Evolutionary conservation across 2,888 invertebrate species (phyloP).

Genomic region (Hyles lineata): DNA sequence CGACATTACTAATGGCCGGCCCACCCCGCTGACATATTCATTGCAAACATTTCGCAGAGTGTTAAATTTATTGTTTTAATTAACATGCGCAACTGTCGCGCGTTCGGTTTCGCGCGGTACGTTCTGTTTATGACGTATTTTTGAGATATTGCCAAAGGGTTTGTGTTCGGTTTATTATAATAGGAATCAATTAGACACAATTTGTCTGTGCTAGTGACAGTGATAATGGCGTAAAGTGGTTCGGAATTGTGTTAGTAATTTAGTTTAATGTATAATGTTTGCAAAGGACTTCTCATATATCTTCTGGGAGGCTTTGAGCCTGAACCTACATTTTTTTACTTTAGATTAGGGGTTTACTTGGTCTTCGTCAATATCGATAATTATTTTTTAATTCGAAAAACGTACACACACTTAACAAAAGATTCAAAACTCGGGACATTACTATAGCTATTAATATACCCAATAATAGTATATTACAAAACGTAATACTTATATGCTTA

Average conservation of each 20-base stretch:
- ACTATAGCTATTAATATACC: too few relatives aligned
- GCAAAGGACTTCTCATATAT: neutral
- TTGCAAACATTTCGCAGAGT: slow-evolving; percentile 57
- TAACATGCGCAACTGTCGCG: slow-evolving; percentile 64
- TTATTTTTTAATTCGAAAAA: too few relatives aligned
- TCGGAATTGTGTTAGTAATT: neutral
- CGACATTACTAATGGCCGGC: slow-evolving; percentile 64
- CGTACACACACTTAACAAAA: too few relatives aligned
- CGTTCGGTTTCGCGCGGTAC: slow-evolving; percentile 61
- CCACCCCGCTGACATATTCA: slow-evolving; percentile 68
- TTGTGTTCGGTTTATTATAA: slow-evolving; percentile 6
- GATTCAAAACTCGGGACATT: too few relatives aligned
- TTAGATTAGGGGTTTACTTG: too few relatives aligned
- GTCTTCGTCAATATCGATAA: too few relatives aligned
- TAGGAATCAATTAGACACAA: neutral
- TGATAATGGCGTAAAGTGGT: neutral
- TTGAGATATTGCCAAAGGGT: slow-evolving; percentile 49
- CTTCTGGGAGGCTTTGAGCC: too few relatives aligned
- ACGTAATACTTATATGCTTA: too few relatives aligned
- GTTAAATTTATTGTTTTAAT: slow-evolving; percentile 76
- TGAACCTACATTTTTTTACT: too few relatives aligned
- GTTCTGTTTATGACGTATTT: slow-evolving; percentile 65
- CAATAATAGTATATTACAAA: too few relatives aligned
- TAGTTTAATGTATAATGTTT: neutral
- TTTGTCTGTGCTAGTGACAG: neutral